phyloP scores from a whole-genome alignment of 2,113 vertebrate genomes.

The Daubentonia madagascariensis region DNA sequence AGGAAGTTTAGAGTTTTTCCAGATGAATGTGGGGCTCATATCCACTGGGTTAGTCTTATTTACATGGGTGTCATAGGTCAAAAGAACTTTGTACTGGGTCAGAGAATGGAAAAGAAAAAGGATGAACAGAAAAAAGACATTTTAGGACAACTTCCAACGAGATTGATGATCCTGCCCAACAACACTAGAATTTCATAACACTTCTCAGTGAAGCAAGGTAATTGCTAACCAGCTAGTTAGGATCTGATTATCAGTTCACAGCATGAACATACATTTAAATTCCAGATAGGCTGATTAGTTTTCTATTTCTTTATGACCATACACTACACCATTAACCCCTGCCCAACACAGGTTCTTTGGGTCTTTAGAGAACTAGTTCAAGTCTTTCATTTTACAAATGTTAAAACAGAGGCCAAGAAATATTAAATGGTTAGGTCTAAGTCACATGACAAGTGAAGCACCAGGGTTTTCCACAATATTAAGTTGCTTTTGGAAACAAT shows the following conservation, averaged over 20 bases:
- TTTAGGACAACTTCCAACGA: not conserved
- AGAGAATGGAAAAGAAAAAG: not conserved
- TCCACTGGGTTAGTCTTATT: slow-evolving; percentile 58
- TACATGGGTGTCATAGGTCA: slow-evolving; percentile 86
- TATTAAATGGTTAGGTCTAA: not conserved
- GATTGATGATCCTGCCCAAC: not conserved
- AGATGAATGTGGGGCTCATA: slow-evolving; percentile 81
- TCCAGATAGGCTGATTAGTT: not conserved
- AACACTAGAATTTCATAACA: not conserved
- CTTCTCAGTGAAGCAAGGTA: not conserved
- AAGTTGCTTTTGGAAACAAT: not conserved
- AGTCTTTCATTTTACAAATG: slow-evolving; percentile 27
- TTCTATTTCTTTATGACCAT: slow-evolving; percentile 37
- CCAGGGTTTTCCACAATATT: not conserved
- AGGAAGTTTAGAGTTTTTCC: slow-evolving; percentile 87
- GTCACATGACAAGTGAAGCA: not conserved
- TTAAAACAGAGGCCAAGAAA: not conserved
- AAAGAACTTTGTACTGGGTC: slow-evolving; percentile 86
- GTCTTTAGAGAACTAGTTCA: not conserved
- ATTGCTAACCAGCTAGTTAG: not conserved
- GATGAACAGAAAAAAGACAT: not conserved
- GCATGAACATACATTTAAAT: not conserved
- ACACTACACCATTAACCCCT: not conserved
- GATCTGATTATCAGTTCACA: not conserved
- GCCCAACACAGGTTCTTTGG: not conserved